Evolutionary conservation across 2,797 vertebrate genomes (phyloP).

Genomic region (Acanthurus leucopareius): DNA sequence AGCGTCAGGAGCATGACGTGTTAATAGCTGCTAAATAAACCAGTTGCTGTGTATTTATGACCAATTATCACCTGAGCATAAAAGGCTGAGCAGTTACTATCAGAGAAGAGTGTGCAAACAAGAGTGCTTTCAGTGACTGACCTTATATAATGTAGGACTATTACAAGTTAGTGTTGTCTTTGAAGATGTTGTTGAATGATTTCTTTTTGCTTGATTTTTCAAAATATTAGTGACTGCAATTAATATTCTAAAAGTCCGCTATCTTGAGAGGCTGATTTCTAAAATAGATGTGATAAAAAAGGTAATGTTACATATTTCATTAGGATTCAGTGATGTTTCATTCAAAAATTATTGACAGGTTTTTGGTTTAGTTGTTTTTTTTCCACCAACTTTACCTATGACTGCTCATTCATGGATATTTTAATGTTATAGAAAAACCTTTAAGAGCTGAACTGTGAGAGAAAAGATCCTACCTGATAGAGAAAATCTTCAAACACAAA

Average conservation of each 20-base stretch:
- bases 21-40: slow-evolving; percentile 47
- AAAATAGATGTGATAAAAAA: background rate
- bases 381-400: too few relatives aligned
- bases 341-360: background rate
- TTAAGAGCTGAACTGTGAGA: slow-evolving; percentile 1
- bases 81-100: slow-evolving; percentile 48
- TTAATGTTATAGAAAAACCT: background rate
- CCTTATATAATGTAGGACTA: background rate
- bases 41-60: background rate
- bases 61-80: slow-evolving; percentile 23
- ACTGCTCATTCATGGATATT: background rate
- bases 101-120: slow-evolving; percentile 16
- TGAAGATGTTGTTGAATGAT: background rate
- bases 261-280: background rate
- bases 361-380: background rate
- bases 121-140: background rate
- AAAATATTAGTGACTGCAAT: background rate
- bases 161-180: background rate
- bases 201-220: too few relatives aligned
- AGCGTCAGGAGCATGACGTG: slow-evolving; percentile 1
- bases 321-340: background rate
- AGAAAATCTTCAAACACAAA: slow-evolving; percentile 99
- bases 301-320: background rate
- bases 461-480: slow-evolving; percentile 90
- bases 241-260: background rate